phyloP scores from a whole-genome alignment of 2,113 vertebrate species.

The Indicator maculatus region DNA sequence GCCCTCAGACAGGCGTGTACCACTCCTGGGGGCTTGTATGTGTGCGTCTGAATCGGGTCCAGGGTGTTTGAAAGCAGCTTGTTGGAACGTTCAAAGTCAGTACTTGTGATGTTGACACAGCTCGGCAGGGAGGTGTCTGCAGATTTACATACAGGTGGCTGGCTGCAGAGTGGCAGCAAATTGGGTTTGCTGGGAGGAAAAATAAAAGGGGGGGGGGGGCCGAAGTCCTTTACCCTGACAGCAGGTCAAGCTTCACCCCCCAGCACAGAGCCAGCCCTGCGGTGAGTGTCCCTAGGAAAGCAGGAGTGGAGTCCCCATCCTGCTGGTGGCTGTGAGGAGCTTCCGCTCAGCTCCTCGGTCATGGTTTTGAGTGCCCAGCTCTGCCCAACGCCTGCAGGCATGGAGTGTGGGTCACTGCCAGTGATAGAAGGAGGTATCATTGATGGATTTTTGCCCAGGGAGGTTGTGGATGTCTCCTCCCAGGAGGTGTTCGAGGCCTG shows the following conservation, averaged over 20 bases:
- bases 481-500: too few species aligned
- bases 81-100: neutral
- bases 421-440: neutral
- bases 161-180: neutral
- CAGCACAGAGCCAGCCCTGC: neutral
- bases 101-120: constrained; percentile 4
- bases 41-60: constrained; percentile 13
- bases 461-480: too few species aligned
- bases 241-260: neutral
- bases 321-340: neutral
- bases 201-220: neutral
- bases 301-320: neutral
- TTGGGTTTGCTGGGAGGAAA: neutral
- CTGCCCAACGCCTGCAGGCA: neutral
- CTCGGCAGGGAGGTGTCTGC: neutral
- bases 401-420: accelerated
- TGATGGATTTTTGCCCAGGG: too few species aligned
- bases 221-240: neutral
- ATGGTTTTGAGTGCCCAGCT: neutral
- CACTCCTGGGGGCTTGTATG: neutral
- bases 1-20: neutral
- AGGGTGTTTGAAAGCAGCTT: constrained; percentile 35
- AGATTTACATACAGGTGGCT: neutral
- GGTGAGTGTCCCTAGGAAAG: neutral
- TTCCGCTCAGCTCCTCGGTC: neutral